A percentile compares a stretch with the other conserved stretches of the same genome.
Conservation (phyloP, 2,888 invertebrate species). For the Azorinus chamasolen region DNA sequence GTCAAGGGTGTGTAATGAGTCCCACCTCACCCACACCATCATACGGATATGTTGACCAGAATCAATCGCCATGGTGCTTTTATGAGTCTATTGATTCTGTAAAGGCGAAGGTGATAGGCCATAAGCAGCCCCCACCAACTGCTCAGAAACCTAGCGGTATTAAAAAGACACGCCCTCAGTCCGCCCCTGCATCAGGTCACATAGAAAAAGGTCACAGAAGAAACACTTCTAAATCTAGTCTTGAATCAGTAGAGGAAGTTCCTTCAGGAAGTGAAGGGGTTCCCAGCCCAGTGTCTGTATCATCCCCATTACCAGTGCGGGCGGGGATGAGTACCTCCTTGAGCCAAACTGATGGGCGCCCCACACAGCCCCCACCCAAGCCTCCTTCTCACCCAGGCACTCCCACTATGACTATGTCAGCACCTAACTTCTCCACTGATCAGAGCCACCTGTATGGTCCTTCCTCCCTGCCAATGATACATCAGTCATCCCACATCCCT, state of each 20-base stretch:
- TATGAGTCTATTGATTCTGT: constrained; percentile 32
- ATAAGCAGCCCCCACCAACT: constrained; percentile 55
- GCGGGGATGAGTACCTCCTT: constrained; percentile 6
- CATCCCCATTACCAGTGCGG: constrained; percentile 49
- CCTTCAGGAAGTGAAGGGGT: constrained; percentile 17
- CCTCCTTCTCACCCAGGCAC: constrained; percentile 26
- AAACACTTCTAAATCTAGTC: constrained; percentile 60
- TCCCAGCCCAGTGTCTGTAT: constrained; percentile 44
- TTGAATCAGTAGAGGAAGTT: constrained; percentile 62
- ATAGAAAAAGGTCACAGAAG: constrained; percentile 55
- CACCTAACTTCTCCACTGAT: constrained; percentile 21
- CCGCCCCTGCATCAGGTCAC: constrained; percentile 36
- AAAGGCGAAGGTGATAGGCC: constrained; percentile 16
- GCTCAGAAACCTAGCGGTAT: constrained; percentile 60
- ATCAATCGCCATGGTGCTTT: constrained; percentile 32
- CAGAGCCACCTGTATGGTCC: constrained; percentile 20
- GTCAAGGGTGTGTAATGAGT: constrained; percentile 50
- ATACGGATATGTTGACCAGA: constrained; percentile 19
- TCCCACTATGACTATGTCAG: constrained; percentile 45
- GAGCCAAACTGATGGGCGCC: neutral
- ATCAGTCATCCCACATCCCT: constrained; percentile 35
- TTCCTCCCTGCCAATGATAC: constrained; percentile 47
- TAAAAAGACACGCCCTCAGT: constrained; percentile 49
- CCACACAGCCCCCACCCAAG: constrained; percentile 24
- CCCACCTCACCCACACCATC: constrained; percentile 34